Base-by-base conservation (phyloP, 2,797 vertebrate species). In the Garrulus glandarius region DNA sequence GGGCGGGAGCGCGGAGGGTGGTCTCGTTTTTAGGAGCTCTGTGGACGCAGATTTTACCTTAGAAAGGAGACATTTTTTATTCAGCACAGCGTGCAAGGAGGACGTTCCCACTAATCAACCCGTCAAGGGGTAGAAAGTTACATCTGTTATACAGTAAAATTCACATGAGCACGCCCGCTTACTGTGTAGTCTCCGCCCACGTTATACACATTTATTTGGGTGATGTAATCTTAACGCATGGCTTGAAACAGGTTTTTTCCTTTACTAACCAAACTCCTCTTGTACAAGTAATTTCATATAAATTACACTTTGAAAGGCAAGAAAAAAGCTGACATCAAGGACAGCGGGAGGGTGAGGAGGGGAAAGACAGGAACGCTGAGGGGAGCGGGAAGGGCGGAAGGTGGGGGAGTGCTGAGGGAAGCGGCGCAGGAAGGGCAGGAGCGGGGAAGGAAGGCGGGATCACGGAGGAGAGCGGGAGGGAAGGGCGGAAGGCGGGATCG, bases 111-210 rank as follows among this genome's bases (percentile, higher is more conserved):
- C 44, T 34, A 3, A n/a, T 13, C 27, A 43, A 5, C 29, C 41
- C 19, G 4, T 3, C n/a, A 12, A 17, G 4, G 15, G 11, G 16
- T 50, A 10, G 15, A 44, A 49, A n/a, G 20, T n/a, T 37, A 8
- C 3, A 10, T 8, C 7, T 61, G 5, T 64, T 32, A 3, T 2
- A 65, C 10, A 10, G n/a, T 50, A 18, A 57, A 80, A 21, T 44
- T 44, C 37, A n/a, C 5, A 4, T 18, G n/a, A 26, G 18, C 24
- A 11, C 20, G 16, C 6, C 29, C 2, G 0, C 6, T 56, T 24
- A 11, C 10, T 37, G 11, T 36, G 14, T 37, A 43, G 36, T 56
- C 22, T n/a, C 27, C 32, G 43, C 32, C 36, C 24, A 21, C n/a
- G 16, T n/a, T 50, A 24, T n/a, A 4, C 29, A 16, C 14, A 24